Evolutionary conservation across 2,888 invertebrate species (phyloP), one percentile per base, ranked within the genome.

Genomic region (Cheilosia vulpina): DNA sequence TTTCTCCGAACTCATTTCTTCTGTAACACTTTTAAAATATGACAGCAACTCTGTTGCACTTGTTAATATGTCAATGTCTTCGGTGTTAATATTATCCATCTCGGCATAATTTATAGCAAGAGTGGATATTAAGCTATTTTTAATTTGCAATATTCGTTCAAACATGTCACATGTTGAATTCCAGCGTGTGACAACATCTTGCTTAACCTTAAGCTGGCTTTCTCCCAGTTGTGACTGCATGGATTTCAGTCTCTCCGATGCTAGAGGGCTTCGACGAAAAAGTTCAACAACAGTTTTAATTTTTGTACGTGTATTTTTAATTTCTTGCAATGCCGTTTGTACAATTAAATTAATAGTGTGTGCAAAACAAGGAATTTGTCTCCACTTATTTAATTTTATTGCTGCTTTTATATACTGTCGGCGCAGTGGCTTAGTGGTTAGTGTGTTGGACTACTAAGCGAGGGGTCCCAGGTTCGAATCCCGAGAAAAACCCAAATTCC

Each of bases 81-180:
- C 52, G 0, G 13, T 52, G 13, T 31, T 58, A 4, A 72, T 34
- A 15, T 27, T 72, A 2, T 58, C 24, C 6, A 41, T 17, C 15
- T 55, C 68, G 15, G 55, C 21, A 27, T 43, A 57, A 15, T 57
- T 6, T 45, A 50, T 4, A 41, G 50, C 38, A 31, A 62, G n/a
- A n/a, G 47, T 72, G n/a, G 52, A 72, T 21, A 24, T 38, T 2
- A 60, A 17, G 31, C 38, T 50, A 0, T 47, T 47, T 19, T 38
- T 50, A 4, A 58, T 19, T 1, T 4, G 11, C n/a, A 58, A 13
- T 21, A 72, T n/a, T 50, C 60, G 9, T n/a, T 62, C 52, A 62
- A 62, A 62, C 72, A 72, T 50, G 15, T 71, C 71, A 27, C 17
- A 47, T n/a, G 71, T 71, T 24, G 71, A 69, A 31, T 41, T 69